Conservation (phyloP, 37 sponge, comb jelly and placozoan genomes). For the Eunapius fragilis region DNA sequence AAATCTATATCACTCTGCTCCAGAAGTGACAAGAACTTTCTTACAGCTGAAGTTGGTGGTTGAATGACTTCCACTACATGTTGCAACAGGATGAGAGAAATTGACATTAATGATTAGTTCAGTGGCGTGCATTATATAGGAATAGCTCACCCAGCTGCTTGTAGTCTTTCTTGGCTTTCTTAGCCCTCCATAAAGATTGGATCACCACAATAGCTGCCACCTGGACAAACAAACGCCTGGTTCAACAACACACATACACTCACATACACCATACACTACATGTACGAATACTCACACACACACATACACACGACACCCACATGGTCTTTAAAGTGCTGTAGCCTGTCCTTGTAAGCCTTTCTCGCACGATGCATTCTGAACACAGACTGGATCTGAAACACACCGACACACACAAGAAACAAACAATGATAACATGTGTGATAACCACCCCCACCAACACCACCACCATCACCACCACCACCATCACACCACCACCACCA, state of each 20-base stretch:
- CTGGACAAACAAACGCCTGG: constrained; percentile 6
- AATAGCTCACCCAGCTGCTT: constrained; percentile 56
- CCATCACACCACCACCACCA: not conserved
- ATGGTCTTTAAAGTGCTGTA: constrained; percentile 62
- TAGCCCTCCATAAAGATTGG: constrained; percentile 89
- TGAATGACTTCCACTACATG: constrained; percentile 69
- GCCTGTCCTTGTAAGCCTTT: constrained; percentile 43
- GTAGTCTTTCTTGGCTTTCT: constrained; percentile 90
- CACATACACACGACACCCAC: constrained; percentile 19
- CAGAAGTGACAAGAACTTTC: constrained; percentile 91
- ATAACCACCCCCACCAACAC: too few species aligned
- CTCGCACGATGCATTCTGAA: constrained; percentile 69
- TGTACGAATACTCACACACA: not conserved
- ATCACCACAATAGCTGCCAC: constrained; percentile 74
- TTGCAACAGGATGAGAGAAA: not conserved
- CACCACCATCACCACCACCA: too few species aligned
- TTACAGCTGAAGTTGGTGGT: constrained; percentile 85
- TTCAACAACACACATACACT: too few species aligned
- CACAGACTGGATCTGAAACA: constrained; percentile 67
- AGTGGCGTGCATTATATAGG: not conserved
- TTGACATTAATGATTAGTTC: not conserved
- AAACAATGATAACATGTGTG: too few species aligned
- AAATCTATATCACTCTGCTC: constrained; percentile 98
- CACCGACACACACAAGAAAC: not conserved
- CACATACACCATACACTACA: not conserved